Percentiles rank a stretch among this genome's conserved stretches.
Evolutionary conservation across 2,113 vertebrate species (phyloP).

Genomic region (Oxyura jamaicensis): DNA sequence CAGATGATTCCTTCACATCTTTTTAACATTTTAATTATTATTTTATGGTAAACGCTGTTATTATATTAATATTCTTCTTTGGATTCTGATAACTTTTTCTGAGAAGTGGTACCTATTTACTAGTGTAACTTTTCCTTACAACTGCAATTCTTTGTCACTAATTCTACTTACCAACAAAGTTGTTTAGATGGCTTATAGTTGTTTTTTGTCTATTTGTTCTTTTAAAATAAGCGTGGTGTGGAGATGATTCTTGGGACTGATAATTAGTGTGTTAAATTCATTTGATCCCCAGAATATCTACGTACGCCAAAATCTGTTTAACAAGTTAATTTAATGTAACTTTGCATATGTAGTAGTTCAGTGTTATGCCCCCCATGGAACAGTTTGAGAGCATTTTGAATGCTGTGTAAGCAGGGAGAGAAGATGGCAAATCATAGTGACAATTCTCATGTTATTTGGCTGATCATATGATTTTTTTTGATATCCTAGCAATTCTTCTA

Average conservation of each 20-base stretch:
- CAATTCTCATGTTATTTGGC: not conserved
- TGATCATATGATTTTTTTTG: not conserved
- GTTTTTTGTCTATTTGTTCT: not conserved
- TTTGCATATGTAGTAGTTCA: not conserved
- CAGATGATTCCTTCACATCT: not conserved
- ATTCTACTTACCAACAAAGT: not conserved
- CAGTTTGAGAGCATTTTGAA: not conserved
- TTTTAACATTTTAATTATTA: not conserved
- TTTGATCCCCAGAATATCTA: not conserved
- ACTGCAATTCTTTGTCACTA: not conserved
- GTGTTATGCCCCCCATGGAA: not conserved
- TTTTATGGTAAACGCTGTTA: not conserved
- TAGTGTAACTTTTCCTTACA: too few relatives aligned
- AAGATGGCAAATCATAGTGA: not conserved
- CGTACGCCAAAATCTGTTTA: not conserved
- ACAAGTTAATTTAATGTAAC: not conserved
- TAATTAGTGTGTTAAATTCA: not conserved
- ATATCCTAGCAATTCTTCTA: not conserved
- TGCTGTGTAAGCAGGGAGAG: not conserved
- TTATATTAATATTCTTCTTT: not conserved
- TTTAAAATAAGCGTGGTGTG: not conserved
- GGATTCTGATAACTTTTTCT: not conserved
- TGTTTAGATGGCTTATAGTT: not conserved
- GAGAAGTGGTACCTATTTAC: not conserved
- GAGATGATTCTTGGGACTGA: not conserved